Evolutionary conservation across 92 coral and sea anemone species (phyloP).

Genomic region (Epizoanthus fatuus): DNA sequence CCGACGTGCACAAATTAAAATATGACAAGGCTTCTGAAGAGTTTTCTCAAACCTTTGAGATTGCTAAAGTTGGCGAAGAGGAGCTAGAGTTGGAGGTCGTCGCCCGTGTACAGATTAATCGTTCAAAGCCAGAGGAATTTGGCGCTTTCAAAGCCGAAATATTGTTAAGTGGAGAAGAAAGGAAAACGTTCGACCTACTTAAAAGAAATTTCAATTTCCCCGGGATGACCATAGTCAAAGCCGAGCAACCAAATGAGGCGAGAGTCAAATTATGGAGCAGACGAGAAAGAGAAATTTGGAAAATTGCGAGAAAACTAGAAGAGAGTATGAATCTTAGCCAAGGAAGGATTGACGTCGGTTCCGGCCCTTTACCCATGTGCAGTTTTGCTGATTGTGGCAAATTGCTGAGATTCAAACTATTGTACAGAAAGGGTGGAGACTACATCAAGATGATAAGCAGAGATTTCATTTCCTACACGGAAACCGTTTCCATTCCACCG

Average conservation of each 20-base stretch:
- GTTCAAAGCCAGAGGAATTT: background rate
- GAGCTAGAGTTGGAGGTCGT: background rate
- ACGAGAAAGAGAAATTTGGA: background rate
- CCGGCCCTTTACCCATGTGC: background rate
- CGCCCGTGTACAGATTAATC: background rate
- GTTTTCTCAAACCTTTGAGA: slow-evolving; percentile 3
- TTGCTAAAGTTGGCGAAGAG: background rate
- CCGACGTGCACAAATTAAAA: background rate
- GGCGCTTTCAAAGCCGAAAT: slow-evolving; percentile 1
- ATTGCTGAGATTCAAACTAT: background rate
- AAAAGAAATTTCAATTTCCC: background rate
- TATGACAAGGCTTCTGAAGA: background rate
- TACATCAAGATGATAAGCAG: background rate
- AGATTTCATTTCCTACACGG: background rate
- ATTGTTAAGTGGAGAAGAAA: background rate
- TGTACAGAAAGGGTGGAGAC: background rate
- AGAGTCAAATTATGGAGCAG: background rate
- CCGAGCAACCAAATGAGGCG: background rate
- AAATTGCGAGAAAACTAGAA: background rate
- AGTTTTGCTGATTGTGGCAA: background rate
- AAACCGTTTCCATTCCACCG: background rate
- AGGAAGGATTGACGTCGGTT: background rate
- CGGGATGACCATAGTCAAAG: background rate
- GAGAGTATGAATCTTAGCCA: background rate
- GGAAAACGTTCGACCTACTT: background rate